A percentile compares a stretch with the other conserved stretches of the same genome.
These are phyloP conservation scores for Heterotilapia buettikoferi DNA, from an alignment of 2,113 vertebrate species.

Conservation along the genomic window DNA sequence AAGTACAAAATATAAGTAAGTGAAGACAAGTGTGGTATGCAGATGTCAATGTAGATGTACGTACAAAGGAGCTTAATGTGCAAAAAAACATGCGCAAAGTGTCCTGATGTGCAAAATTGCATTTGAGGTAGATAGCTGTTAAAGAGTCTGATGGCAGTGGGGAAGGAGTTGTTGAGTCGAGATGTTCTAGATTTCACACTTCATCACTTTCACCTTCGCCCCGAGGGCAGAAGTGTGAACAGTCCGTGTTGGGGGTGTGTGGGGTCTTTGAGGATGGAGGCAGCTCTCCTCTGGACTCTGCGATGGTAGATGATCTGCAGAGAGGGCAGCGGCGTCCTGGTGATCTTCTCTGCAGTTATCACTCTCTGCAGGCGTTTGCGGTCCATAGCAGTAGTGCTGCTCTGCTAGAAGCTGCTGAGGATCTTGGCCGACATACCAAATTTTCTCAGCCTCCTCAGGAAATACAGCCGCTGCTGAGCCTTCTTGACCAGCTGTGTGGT, in stretches of 20 bases:
- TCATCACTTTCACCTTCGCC: too few species aligned
- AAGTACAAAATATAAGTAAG: neutral
- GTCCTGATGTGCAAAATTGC: too few species aligned
- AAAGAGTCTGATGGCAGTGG: too few species aligned
- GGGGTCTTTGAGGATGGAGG: neutral
- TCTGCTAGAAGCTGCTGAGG: neutral
- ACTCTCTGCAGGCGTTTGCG: neutral
- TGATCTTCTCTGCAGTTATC: neutral
- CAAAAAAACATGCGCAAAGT: too few species aligned
- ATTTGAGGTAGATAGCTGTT: too few species aligned
- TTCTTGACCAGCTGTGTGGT: neutral
- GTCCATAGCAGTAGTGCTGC: neutral
- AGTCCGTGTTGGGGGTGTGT: neutral
- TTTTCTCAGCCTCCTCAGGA: neutral
- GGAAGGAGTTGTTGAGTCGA: too few species aligned
- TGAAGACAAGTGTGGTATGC: neutral
- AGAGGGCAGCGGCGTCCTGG: neutral
- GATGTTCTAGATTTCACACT: too few species aligned
- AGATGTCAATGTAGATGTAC: neutral
- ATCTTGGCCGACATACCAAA: neutral
- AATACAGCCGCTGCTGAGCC: neutral
- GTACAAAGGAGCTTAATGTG: too few species aligned
- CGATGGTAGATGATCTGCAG: accelerated
- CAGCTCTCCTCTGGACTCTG: neutral
- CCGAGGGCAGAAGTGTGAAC: too few species aligned